These are phyloP conservation scores for Patiria pectinifera DNA, from an alignment of 53 echinoderm and acorn worm species.

Conservation along the genomic window DNA sequence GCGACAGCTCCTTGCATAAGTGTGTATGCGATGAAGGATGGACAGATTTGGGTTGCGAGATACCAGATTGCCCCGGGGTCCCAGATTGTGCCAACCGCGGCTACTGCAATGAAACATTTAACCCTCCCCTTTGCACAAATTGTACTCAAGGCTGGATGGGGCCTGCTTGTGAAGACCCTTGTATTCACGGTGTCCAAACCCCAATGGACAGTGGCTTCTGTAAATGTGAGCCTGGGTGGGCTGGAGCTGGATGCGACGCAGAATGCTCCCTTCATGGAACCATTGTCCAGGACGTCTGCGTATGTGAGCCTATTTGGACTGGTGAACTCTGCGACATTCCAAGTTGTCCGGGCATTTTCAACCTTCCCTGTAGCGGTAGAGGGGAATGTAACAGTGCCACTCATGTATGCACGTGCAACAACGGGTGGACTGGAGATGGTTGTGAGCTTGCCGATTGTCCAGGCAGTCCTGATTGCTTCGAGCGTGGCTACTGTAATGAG, in stretches of 20 bases:
- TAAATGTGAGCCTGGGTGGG: constrained; percentile 72
- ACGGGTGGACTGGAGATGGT: constrained; percentile 91
- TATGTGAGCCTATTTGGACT: constrained; percentile 78
- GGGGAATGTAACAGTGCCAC: constrained; percentile 89
- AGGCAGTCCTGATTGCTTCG: constrained; percentile 83
- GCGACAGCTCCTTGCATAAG: constrained; percentile 85
- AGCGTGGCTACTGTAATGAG: constrained; percentile 81
- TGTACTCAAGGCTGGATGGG: constrained; percentile 91
- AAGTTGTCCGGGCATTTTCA: constrained; percentile 78
- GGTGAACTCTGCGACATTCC: constrained; percentile 85
- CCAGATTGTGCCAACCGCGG: constrained; percentile 87
- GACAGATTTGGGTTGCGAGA: constrained; percentile 82
- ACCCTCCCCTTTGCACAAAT: constrained; percentile 85
- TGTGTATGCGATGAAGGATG: constrained; percentile 89
- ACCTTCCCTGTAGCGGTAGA: constrained; percentile 79
- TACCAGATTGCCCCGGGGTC: constrained; percentile 85
- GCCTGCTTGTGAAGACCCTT: constrained; percentile 92
- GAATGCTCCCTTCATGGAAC: constrained; percentile 88
- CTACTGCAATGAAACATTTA: constrained; percentile 83
- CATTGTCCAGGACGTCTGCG: constrained; percentile 68
- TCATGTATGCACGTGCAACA: constrained; percentile 78
- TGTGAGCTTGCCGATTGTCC: constrained; percentile 94
- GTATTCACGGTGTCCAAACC: constrained; percentile 77
- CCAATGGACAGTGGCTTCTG: constrained; percentile 92
- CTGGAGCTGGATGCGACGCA: constrained; percentile 90